Conservation (phyloP, 2,113 vertebrate genomes). For the Silurus glanis region DNA sequence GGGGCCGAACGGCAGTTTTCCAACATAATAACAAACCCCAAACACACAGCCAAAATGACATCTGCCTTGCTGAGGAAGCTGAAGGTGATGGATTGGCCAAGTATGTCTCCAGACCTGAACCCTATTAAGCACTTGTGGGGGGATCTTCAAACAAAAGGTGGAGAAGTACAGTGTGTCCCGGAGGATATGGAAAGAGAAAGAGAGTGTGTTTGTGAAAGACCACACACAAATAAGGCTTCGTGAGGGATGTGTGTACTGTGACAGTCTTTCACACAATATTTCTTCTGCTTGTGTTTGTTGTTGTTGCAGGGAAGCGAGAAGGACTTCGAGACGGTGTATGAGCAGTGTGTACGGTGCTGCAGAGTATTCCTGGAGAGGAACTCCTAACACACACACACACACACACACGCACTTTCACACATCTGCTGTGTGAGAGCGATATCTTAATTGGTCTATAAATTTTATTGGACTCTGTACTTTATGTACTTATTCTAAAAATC, state of each 20-base stretch:
- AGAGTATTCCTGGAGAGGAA: constrained; percentile 77
- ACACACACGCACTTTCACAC: background rate
- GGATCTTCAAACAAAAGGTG: no score
- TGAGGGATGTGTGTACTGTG: no score
- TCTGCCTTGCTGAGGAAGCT: no score
- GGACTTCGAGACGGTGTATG: constrained; percentile 85
- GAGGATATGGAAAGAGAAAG: no score
- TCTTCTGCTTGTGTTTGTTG: constrained; percentile 51
- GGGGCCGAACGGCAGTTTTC: no score
- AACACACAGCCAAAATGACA: no score
- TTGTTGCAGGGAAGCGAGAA: constrained; percentile 80
- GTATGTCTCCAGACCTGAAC: no score
- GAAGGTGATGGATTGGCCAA: no score
- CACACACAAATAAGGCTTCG: background rate
- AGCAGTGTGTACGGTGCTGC: constrained; percentile 84
- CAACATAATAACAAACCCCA: no score
- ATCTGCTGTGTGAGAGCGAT: constrained; percentile 3
- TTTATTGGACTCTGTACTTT: constrained; percentile 18
- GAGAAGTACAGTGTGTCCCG: no score
- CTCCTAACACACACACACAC: constrained; percentile 56
- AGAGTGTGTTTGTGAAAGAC: background rate
- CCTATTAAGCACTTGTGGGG: no score
- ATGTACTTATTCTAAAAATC: constrained; percentile 13
- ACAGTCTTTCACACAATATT: background rate
- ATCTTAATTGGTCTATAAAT: constrained; percentile 41